Evolutionary conservation across 2,113 vertebrate species (phyloP), one percentile per base, ranked within the genome.

Genomic region (Meleagris gallopavo): DNA sequence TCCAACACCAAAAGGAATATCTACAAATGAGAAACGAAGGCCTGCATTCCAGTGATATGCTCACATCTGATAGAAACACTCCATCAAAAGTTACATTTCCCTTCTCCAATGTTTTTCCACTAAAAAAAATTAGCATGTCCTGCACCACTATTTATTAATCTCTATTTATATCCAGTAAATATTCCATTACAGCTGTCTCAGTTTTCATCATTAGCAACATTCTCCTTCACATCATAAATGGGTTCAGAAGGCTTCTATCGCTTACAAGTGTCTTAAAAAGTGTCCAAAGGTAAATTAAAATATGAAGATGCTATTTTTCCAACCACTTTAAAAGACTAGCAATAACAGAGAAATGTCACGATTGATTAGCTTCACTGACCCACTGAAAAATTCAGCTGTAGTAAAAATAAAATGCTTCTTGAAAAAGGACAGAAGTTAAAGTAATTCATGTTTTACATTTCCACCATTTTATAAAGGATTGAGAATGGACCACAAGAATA

Each of bases 211-310:
- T 41, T 55, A 86, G 40, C 54, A 86, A 32, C 52, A 67, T 45
- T 90, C 72, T 57, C 27, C 16, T 36, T 40, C 86, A 71, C 13
- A 80, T 67, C 69, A 82, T 27, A 29, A 70, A 86, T 82, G 50
- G 30, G 73, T 86, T 92, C 58, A 90, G 50, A 72, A 85, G 13
- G 62, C 6, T 69, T 41, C 40, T 86, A 87, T 45, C 91, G 77
- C 45, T 82, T 6, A 0, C 43, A 86, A 91, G 41, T 32, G 45
- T 55, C 67, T 88, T 85, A 36, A 83, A 41, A 93, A 90, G 78
- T 25, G 22, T 90, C 64, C 66, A 79, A 60, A 72, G 36, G 30
- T 71, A 96, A 92, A 90, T 88, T 89, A 81, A 95, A 95, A 85
- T 74, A 95, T 22, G 16, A 86, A 84, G 60, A 70, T 87, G 21